These are phyloP conservation scores for Drosophila siamana DNA, from an alignment of 2,888 invertebrate species.

Conservation along the genomic window DNA sequence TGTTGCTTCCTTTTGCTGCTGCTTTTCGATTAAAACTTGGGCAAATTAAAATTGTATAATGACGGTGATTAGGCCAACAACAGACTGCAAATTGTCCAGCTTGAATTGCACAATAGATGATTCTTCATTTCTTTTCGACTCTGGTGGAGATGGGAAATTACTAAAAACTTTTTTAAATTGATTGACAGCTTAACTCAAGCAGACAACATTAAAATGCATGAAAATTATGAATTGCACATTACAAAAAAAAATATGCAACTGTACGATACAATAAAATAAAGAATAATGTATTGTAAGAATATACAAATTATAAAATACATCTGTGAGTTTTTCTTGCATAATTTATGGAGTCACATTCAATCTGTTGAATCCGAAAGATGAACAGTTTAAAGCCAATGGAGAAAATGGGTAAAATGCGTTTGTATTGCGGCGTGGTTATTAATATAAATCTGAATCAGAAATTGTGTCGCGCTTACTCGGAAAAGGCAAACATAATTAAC, in stretches of 20 bases:
- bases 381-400: constrained; percentile 13
- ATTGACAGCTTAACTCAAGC: too few relatives aligned
- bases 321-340: too few relatives aligned
- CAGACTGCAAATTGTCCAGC: constrained; percentile 45
- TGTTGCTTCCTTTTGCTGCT: constrained; percentile 26
- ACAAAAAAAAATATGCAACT: too few relatives aligned
- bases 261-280: too few relatives aligned
- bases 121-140: neutral
- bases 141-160: too few relatives aligned
- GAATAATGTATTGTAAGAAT: too few relatives aligned
- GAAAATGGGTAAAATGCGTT: constrained; percentile 6
- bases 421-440: constrained; percentile 7
- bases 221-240: too few relatives aligned
- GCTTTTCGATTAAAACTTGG: constrained; percentile 73
- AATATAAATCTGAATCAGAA: constrained; percentile 30
- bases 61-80: constrained; percentile 71
- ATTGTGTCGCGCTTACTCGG: constrained; percentile 43
- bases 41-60: constrained; percentile 79
- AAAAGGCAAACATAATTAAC: constrained; percentile 60
- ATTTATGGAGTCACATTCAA: too few relatives aligned
- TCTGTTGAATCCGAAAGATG: neutral
- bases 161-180: too few relatives aligned
- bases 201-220: too few relatives aligned
- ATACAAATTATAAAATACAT: too few relatives aligned
- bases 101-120: constrained; percentile 14